Conservation (phyloP, 2,113 vertebrate species). For the Thinocorus orbignyianus region DNA sequence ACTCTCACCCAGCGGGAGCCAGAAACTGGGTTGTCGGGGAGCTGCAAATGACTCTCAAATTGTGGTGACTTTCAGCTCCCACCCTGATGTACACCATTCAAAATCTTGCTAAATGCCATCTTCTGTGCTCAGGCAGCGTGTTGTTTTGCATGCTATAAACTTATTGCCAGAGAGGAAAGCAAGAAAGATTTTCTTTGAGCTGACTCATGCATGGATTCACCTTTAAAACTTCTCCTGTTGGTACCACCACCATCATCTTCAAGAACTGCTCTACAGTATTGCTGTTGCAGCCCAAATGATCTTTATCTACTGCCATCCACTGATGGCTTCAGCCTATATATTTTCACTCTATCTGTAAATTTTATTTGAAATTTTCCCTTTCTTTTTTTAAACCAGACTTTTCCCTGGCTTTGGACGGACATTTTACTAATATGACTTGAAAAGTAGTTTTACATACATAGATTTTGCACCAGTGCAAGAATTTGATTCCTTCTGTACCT, state of each 20-base stretch:
- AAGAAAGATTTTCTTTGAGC: background rate
- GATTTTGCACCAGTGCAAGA: background rate
- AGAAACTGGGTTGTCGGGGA: background rate
- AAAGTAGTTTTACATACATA: background rate
- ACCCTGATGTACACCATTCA: background rate
- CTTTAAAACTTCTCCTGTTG: background rate
- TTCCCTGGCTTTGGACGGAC: background rate
- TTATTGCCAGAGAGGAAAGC: background rate
- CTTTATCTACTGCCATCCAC: background rate
- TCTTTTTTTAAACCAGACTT: background rate
- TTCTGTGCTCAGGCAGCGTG: background rate
- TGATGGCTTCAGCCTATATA: background rate
- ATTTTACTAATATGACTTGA: background rate
- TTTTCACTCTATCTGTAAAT: conserved; percentile 7
- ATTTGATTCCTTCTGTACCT: background rate
- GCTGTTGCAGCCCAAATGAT: background rate
- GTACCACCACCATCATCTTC: background rate
- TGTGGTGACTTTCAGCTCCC: background rate
- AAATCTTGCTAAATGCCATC: background rate
- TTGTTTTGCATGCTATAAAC: background rate
- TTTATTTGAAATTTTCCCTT: background rate
- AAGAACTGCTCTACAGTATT: background rate
- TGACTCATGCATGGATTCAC: accelerated
- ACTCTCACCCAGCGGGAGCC: background rate
- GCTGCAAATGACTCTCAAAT: background rate